Base-by-base conservation (phyloP, 2,113 vertebrate species). In the Gambusia holbrooki region DNA sequence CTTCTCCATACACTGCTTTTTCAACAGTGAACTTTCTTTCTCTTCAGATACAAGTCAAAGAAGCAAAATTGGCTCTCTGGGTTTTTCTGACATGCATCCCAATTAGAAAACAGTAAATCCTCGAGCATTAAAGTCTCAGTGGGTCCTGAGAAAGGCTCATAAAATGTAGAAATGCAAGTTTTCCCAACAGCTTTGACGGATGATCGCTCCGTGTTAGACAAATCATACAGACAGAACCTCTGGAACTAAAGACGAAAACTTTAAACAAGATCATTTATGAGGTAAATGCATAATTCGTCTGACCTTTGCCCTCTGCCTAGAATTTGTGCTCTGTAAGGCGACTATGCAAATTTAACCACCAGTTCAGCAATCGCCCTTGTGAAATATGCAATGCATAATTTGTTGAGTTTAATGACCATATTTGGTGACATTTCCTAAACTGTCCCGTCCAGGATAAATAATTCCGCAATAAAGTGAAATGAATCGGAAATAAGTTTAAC, bases 1-100 rank as follows among this genome's bases (percentile, higher is more conserved):
- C 62, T 64, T 25, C 76, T 28, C 54, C 71, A 2, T 69, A 67
- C 76, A 81, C 65, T 83, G 45, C 72, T 71, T 75, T 79, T 74
- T 73, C 73, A 25, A 86, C 64, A 67, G 40, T 33, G 71, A 17
- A 29, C 82, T 63, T 73, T 81, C 64, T 58, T 61, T 75, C 61
- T 28, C 66, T 79, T 62, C 73, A 54, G 74, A 79, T n/a, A 42
- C 35, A 62, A 80, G 71, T 78, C 67, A 76, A 58, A 62, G 63
- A 40, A 15, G 64, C 19, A 79, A 72, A 63, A 66, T 54, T 15
- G 78, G 42, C 64, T 76, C 48, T 73, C 40, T 62, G 64, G 58
- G 54, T 62, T 67, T 37, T 42, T 29, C 58, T 60, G 66, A 40
- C 67, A 37, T 66, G 69, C 4, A 27, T 65, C 71, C 10, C 13